Evolutionary conservation across 2,113 vertebrate genomes (phyloP).

Genomic region (Dicerorhinus sumatrensis): DNA sequence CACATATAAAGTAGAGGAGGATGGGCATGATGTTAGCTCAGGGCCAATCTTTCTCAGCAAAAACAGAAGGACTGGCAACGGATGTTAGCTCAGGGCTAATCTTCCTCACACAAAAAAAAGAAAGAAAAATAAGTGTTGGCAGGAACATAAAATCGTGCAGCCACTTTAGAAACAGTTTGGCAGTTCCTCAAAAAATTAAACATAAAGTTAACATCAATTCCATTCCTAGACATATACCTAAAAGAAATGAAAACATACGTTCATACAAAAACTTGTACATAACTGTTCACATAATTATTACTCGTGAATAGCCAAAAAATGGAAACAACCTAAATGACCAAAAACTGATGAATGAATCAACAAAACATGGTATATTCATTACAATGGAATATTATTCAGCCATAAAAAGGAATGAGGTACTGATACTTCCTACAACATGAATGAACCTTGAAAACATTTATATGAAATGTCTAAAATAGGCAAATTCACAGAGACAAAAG

Average conservation of each 20-base stretch:
- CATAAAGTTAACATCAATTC: background rate
- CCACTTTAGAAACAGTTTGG: background rate
- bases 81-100: too few relatives aligned
- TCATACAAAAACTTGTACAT: background rate
- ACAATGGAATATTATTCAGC: background rate
- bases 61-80: too few relatives aligned
- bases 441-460: background rate
- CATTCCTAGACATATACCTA: background rate
- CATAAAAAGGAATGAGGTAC: background rate
- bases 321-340: background rate
- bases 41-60: too few relatives aligned
- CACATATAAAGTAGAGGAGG: too few relatives aligned
- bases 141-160: background rate
- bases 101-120: background rate
- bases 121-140: background rate
- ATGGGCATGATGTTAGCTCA: too few relatives aligned
- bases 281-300: background rate
- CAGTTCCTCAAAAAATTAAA: conserved; percentile 5
- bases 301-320: background rate
- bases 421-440: background rate
- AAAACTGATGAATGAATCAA: background rate
- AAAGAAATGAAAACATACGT: conserved; percentile 31
- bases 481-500: background rate
- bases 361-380: background rate
- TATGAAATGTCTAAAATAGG: background rate